Conservation (phyloP, 1,140 invertebrate genomes). For the Stegodyphus mimosarum region DNA sequence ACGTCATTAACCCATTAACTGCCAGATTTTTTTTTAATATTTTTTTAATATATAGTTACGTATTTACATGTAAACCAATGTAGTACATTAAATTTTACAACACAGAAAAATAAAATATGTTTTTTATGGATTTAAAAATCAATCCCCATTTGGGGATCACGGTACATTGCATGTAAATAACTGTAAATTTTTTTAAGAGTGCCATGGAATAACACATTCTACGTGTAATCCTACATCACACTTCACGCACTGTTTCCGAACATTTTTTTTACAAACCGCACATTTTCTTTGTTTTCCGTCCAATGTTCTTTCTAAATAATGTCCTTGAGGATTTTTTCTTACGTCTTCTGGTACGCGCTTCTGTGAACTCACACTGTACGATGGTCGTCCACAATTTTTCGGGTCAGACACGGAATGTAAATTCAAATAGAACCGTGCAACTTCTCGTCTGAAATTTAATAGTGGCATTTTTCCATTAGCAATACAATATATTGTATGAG, state of each 20-base stretch:
- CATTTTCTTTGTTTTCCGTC: constrained; percentile 38
- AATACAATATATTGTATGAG: constrained; percentile 37
- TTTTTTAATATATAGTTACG: constrained; percentile 14
- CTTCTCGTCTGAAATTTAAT: constrained; percentile 32
- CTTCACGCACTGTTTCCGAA: no score
- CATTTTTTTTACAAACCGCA: constrained; percentile 40
- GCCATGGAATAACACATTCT: constrained; percentile 33
- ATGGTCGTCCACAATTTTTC: constrained; percentile 21
- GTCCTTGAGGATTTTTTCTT: constrained; percentile 38
- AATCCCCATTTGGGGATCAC: constrained; percentile 15
- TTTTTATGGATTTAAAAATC: constrained; percentile 17
- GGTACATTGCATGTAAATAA: constrained; percentile 16
- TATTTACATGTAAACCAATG: constrained; percentile 4
- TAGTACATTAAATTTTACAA: no score
- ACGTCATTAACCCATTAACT: no score
- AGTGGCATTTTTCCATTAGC: constrained; percentile 35
- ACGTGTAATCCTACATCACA: constrained; percentile 35
- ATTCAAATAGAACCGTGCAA: constrained; percentile 37
- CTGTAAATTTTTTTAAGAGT: constrained; percentile 18
- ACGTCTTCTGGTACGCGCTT: constrained; percentile 25
- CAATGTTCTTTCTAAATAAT: constrained; percentile 40
- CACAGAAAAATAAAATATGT: neutral
- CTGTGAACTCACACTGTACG: constrained; percentile 1
- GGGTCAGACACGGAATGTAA: constrained; percentile 34
- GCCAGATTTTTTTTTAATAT: constrained; percentile 3